These are phyloP conservation scores for Novumbra hubbsi DNA, from an alignment of 2,797 vertebrate species.

Conservation along the genomic window DNA sequence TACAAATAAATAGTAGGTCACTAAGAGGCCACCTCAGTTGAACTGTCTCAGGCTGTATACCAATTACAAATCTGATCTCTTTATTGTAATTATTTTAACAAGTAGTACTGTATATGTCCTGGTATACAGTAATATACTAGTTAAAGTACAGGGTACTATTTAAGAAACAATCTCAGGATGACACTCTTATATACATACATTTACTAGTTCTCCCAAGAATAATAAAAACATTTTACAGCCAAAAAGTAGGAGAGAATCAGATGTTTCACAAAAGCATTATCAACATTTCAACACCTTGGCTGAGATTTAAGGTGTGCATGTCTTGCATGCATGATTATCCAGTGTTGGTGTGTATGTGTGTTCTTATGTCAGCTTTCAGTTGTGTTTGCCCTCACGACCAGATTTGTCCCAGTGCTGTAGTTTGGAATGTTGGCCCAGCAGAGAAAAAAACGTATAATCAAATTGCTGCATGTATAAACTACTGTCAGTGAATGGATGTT, in stretches of 20 bases:
- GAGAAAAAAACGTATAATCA: conserved; percentile 13
- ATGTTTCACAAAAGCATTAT: neutral
- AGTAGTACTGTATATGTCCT: too few relatives aligned
- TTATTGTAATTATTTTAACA: neutral
- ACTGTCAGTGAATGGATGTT: conserved; percentile 18
- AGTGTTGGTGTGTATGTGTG: too few relatives aligned
- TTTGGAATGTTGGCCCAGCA: conserved; percentile 8
- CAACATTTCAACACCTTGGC: neutral
- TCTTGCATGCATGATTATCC: neutral
- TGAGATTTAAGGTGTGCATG: neutral
- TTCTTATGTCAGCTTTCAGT: too few relatives aligned
- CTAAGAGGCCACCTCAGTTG: conserved; percentile 47
- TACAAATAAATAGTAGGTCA: conserved; percentile 43
- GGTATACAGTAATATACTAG: too few relatives aligned
- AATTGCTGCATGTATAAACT: conserved; percentile 30
- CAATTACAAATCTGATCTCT: neutral
- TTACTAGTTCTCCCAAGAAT: too few relatives aligned
- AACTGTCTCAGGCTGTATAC: conserved; percentile 36
- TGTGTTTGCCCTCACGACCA: too few relatives aligned
- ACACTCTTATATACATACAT: too few relatives aligned
- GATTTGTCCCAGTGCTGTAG: conserved; percentile 1
- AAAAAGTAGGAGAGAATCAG: neutral
- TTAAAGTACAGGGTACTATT: too few relatives aligned
- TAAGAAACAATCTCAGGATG: too few relatives aligned
- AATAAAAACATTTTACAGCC: too few relatives aligned